Evolutionary conservation across 2,797 vertebrate genomes (phyloP), one percentile per base, ranked within the genome.

Genomic region (Acanthornis magna): DNA sequence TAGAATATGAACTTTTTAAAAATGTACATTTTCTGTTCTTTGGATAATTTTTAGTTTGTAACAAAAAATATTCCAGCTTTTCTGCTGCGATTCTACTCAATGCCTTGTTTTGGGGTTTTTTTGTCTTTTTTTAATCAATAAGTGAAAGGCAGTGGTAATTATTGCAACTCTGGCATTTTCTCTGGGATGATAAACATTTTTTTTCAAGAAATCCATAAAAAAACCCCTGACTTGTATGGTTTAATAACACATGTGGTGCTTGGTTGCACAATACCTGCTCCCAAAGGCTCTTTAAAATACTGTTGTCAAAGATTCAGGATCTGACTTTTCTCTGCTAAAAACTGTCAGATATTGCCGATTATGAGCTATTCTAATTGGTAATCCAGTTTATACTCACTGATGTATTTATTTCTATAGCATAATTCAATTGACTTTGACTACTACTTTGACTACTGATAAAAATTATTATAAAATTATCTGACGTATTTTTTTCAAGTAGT

Each of bases 1-100:
- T 5, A 68, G 9, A 70, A 74, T 40, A 5, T 30, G 1, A 5
- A 48, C 10, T 9, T 38, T 30, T 47, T 34, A 22, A 2, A n/a
- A 53, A 38, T 11, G 50, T n/a, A 0, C 0, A 2, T 50, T 0
- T 62, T 67, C 13, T 22, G 2, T 2, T 32, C 9, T 58, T 75
- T 10, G 2, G 7, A 42, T 43, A 34, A 65, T 60, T 60, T 85
- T 30, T 29, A 53, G 6, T 20, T 71, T 66, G 19, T 2, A 2
- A 2, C 61, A 68, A 74, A 57, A 60, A 57, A 57, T 1, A 25
- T 51, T 34, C 7, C 16, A 16, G 3, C 27, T 71, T 75, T 88
- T 89, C 25, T 50, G 5, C 12, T 71, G 36, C 19, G 13, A 43
- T 57, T 71, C 26, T 75, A 50, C 26, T 14, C 27, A 83, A 30